Evolutionary conservation across 2,113 vertebrate species (phyloP).

Genomic region (Erythrolamprus reginae): DNA sequence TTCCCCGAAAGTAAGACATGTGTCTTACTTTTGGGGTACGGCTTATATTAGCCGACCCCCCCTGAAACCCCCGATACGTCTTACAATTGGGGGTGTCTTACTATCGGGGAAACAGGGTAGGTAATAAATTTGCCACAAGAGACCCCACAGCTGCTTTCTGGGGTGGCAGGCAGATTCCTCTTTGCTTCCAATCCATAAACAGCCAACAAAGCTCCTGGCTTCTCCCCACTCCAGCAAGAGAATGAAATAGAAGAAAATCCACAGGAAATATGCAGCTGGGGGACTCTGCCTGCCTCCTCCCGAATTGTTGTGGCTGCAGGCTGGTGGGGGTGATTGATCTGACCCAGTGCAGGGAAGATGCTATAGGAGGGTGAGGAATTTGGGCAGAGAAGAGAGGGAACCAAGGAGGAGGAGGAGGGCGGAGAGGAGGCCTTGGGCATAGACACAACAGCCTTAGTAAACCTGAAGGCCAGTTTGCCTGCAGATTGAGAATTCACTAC

Average conservation of each 20-base stretch:
- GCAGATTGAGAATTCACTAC: too few species aligned
- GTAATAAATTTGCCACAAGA: background rate
- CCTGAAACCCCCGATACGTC: too few species aligned
- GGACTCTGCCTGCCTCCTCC: background rate
- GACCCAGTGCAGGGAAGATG: background rate
- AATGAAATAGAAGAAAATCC: background rate
- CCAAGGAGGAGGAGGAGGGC: background rate
- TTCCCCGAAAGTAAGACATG: too few species aligned
- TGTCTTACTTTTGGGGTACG: too few species aligned
- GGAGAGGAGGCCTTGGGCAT: background rate
- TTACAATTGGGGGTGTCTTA: too few species aligned
- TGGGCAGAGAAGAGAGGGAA: background rate
- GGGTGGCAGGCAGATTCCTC: background rate
- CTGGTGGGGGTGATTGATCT: background rate
- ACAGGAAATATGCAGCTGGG: background rate
- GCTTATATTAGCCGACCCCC: too few species aligned
- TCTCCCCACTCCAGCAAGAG: background rate
- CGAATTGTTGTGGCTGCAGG: background rate
- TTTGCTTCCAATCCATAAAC: accelerated
- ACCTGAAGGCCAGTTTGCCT: background rate
- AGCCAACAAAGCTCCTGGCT: background rate
- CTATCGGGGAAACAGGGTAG: too few species aligned
- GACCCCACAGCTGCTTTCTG: background rate
- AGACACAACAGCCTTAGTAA: background rate
- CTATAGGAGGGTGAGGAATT: background rate